Percentiles rank a stretch among this genome's conserved stretches.
Evolutionary conservation across 2,797 vertebrate genomes (phyloP).

Genomic region (Gallinago nigripennis): DNA sequence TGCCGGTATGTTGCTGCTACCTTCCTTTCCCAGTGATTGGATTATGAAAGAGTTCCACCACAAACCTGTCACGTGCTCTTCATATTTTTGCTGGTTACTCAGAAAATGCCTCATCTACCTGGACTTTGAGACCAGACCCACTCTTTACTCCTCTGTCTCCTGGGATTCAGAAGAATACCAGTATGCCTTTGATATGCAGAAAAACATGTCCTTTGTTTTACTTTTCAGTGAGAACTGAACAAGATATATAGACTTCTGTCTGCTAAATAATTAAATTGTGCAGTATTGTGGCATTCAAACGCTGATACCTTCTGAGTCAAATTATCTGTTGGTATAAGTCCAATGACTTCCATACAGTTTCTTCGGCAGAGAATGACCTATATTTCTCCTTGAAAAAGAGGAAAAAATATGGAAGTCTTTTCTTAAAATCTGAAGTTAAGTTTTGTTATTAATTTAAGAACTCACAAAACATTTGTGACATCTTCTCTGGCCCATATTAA

Average conservation of each 20-base stretch:
- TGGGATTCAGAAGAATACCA: neutral
- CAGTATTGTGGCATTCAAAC: neutral
- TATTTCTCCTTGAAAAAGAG: neutral
- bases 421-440: neutral
- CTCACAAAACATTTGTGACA: neutral
- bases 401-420: neutral
- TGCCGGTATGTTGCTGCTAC: neutral
- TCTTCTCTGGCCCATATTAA: neutral
- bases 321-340: neutral
- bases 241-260: neutral
- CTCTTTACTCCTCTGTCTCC: neutral
- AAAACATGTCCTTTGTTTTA: neutral
- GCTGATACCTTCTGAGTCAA: neutral
- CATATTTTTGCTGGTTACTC: neutral
- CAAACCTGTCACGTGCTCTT: neutral
- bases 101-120: neutral
- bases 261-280: neutral
- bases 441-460: constrained; percentile 12
- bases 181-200: neutral
- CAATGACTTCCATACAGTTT: neutral
- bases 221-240: neutral
- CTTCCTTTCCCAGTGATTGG: neutral
- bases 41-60: neutral
- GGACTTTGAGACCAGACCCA: neutral
- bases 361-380: neutral